Conservation (phyloP, 1,140 invertebrate genomes). For the Mamestra configurata region DNA sequence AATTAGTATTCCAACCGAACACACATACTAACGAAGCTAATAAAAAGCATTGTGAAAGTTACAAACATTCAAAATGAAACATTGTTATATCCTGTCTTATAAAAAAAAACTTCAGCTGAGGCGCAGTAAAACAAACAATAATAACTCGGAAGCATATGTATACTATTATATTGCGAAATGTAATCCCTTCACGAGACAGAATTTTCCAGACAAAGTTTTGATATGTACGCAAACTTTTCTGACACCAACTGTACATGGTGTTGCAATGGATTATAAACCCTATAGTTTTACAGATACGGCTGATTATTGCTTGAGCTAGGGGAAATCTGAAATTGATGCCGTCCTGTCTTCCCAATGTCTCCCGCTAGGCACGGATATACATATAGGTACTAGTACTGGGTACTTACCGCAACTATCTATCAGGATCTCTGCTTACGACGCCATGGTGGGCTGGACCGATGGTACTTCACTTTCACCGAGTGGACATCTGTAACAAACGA, state of each 20-base stretch:
- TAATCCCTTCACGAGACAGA: conserved; percentile 27
- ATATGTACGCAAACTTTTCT: conserved; percentile 32
- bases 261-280: not conserved
- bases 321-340: conserved; percentile 12
- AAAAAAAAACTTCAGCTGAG: conserved; percentile 6
- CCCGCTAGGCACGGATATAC: conserved; percentile 7
- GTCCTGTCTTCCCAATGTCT: conserved; percentile 29
- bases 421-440: conserved; percentile 63
- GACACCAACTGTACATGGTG: not conserved
- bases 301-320: not conserved
- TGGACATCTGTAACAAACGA: conserved; percentile 71
- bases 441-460: conserved; percentile 60
- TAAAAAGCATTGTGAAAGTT: not conserved
- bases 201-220: conserved; percentile 40
- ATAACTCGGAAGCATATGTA: conserved; percentile 4
- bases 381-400: not conserved
- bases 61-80: conserved; percentile 7
- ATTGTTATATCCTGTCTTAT: not conserved
- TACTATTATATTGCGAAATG: conserved; percentile 20
- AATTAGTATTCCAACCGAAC: too few relatives aligned
- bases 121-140: conserved; percentile 13
- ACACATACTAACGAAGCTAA: too few relatives aligned
- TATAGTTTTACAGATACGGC: not conserved
- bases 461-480: conserved; percentile 65
- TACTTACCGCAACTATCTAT: conserved; percentile 44